Evolutionary conservation across 1,140 invertebrate genomes (phyloP).

Genomic region (Ceratoteleas bidentatus): DNA sequence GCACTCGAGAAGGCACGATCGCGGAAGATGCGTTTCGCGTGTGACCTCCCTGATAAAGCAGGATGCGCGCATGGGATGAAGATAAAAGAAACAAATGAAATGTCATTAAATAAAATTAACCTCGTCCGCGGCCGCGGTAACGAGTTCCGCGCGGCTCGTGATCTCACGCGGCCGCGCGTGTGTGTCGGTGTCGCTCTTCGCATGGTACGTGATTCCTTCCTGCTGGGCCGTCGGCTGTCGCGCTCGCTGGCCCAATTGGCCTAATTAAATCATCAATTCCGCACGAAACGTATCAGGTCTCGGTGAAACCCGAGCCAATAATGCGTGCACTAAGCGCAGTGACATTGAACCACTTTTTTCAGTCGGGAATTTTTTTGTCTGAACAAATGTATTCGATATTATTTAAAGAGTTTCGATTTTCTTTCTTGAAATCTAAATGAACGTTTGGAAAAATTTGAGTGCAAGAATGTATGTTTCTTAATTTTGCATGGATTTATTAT

Average conservation of each 20-base stretch:
- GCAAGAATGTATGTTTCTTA: no score
- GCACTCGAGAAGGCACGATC: slow-evolving; percentile 7
- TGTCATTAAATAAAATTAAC: slow-evolving; percentile 71
- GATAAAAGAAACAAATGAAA: slow-evolving; percentile 69
- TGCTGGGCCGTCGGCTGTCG: slow-evolving; percentile 7
- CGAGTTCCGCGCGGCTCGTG: slow-evolving; percentile 25
- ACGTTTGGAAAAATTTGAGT: no score
- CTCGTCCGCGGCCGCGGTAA: slow-evolving; percentile 57
- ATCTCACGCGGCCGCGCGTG: slow-evolving; percentile 24
- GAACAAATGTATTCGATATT: no score
- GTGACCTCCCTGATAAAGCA: slow-evolving; percentile 40
- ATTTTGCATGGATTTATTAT: no score
- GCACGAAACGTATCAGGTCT: slow-evolving; percentile 5
- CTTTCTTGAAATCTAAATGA: no score
- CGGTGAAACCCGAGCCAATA: slow-evolving; percentile 5
- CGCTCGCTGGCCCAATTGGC: slow-evolving; percentile 26
- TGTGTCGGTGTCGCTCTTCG: slow-evolving; percentile 47
- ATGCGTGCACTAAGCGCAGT: neutral
- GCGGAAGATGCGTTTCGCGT: slow-evolving; percentile 15
- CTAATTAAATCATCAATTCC: slow-evolving; percentile 44
- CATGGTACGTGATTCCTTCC: slow-evolving; percentile 58
- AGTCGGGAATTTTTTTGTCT: no score
- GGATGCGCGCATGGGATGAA: slow-evolving; percentile 31
- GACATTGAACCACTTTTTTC: neutral
- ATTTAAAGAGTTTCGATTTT: no score